phyloP scores from a whole-genome alignment of 2,888 invertebrate genomes.

The Nymphalis urticae region DNA sequence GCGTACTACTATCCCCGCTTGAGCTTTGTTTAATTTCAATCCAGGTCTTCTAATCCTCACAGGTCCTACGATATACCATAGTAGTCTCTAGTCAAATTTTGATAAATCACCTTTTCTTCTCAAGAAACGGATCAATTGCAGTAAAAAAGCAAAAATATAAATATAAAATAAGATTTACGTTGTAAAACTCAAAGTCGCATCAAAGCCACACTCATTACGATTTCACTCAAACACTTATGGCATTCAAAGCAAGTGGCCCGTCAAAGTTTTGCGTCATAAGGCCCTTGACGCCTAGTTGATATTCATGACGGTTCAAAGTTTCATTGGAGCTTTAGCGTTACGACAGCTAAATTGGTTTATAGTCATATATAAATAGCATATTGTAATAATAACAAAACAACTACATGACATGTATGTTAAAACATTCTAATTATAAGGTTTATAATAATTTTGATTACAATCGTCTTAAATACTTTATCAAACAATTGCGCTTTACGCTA shows the following conservation, averaged over 20 bases:
- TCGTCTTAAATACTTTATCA: too few relatives aligned
- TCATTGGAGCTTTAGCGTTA: conserved; percentile 50
- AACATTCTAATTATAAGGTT: too few relatives aligned
- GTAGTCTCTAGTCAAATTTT: too few relatives aligned
- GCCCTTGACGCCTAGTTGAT: conserved; percentile 62
- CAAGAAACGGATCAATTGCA: too few relatives aligned
- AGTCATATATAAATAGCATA: conserved; percentile 55
- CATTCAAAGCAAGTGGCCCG: conserved; percentile 38
- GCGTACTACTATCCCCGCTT: too few relatives aligned
- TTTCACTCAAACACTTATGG: conserved; percentile 36
- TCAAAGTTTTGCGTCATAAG: conserved; percentile 51
- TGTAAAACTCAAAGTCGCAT: conserved; percentile 27
- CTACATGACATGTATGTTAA: not conserved
- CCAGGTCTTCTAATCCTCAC: too few relatives aligned
- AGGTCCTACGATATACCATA: too few relatives aligned
- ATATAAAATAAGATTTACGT: conserved; percentile 3
- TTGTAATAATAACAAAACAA: not conserved
- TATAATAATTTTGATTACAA: too few relatives aligned
- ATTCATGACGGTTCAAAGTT: conserved; percentile 63
- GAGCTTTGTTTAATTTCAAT: too few relatives aligned
- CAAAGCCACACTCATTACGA: conserved; percentile 28
- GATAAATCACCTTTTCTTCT: too few relatives aligned
- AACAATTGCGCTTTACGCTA: too few relatives aligned
- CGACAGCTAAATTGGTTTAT: conserved; percentile 74
- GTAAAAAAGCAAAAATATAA: not conserved